These are phyloP conservation scores for Bombus sylvicola DNA, from an alignment of 1,140 invertebrate genomes.

Conservation along the genomic window DNA sequence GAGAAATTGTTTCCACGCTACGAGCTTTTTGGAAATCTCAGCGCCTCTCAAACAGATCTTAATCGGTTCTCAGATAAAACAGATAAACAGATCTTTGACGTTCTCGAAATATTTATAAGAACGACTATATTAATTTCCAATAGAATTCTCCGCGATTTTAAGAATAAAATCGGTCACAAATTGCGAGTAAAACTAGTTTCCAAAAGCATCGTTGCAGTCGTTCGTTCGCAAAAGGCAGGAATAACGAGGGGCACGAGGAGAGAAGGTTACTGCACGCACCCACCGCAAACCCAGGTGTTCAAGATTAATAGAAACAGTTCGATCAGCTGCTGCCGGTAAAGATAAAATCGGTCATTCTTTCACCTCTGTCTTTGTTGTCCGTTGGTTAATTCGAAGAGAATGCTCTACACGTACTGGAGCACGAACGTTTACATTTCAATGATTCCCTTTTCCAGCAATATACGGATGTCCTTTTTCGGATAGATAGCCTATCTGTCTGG, in stretches of 20 bases:
- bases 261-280: constrained; percentile 44
- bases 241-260: constrained; percentile 14
- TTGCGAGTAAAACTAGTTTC: background rate
- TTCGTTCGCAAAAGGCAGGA: background rate
- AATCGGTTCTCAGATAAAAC: background rate
- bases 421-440: background rate
- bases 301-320: constrained; percentile 69
- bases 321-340: constrained; percentile 57
- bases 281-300: constrained; percentile 69
- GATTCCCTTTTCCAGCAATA: background rate
- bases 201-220: background rate
- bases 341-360: constrained; percentile 40
- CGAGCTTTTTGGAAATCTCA: no score
- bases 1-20: no score
- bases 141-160: no score
- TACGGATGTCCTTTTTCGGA: no score
- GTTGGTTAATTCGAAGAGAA: constrained; percentile 5
- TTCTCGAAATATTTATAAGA: background rate
- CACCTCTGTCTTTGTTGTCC: background rate
- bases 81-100: no score
- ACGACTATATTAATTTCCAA: no score
- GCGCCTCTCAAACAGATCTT: background rate
- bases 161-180: background rate
- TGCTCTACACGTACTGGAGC: background rate
- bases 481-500: background rate